These are phyloP conservation scores for Galaxea fascicularis DNA, from an alignment of 92 coral and sea anemone genomes.

Conservation along the genomic window DNA sequence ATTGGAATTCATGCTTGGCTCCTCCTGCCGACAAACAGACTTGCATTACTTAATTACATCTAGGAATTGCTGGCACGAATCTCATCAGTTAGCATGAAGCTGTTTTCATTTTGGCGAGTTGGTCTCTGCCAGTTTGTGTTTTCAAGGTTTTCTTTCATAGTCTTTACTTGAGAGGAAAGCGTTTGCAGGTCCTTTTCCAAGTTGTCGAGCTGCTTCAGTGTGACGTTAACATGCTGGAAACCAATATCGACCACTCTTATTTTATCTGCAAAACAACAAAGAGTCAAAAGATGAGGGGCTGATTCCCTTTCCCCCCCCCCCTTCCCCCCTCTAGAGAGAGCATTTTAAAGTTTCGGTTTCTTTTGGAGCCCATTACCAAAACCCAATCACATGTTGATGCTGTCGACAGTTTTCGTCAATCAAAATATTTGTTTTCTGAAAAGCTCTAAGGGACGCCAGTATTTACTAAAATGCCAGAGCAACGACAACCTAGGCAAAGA, in stretches of 20 bases:
- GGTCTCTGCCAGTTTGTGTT: not conserved
- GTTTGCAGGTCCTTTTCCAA: slow-evolving; percentile 22
- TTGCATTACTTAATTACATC: not conserved
- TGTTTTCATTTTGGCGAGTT: not conserved
- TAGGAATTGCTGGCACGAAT: not conserved
- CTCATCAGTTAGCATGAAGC: slow-evolving; percentile 9
- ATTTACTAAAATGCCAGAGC: too few relatives aligned
- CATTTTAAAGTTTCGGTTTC: not conserved
- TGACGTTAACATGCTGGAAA: not conserved
- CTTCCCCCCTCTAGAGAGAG: too few relatives aligned
- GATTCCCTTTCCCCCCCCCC: too few relatives aligned
- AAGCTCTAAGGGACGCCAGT: too few relatives aligned
- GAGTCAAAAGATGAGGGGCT: too few relatives aligned
- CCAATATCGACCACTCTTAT: not conserved
- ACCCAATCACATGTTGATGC: too few relatives aligned
- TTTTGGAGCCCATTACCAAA: too few relatives aligned
- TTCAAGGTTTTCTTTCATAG: slow-evolving; percentile 20
- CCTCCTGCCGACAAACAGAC: not conserved
- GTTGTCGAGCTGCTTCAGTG: slow-evolving; percentile 1
- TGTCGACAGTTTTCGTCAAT: too few relatives aligned
- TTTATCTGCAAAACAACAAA: not conserved
- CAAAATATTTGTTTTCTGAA: too few relatives aligned
- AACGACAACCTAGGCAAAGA: too few relatives aligned
- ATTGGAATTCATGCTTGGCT: not conserved
- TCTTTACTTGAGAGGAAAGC: slow-evolving; percentile 14